A percentile compares a stretch with the other conserved stretches of the same genome.
Conservation (phyloP, 30 jellyfish, hydroid and myxozoan genomes). For the Hydra vulgaris region DNA sequence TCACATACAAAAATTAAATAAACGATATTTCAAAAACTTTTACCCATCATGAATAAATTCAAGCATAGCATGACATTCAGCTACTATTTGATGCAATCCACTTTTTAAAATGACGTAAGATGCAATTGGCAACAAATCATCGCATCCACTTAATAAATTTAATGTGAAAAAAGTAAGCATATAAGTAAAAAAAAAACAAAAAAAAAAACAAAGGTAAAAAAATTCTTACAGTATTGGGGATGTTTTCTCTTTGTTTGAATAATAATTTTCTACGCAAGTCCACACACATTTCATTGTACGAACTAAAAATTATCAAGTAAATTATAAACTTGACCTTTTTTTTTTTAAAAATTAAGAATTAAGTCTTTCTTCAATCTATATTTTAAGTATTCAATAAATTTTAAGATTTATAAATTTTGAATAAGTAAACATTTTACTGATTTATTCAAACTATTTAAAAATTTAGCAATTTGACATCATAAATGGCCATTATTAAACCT, state of each 20-base stretch:
- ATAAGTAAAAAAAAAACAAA: background rate
- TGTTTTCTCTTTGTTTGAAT: slow-evolving; percentile 32
- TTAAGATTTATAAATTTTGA: too few species aligned
- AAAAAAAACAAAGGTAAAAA: background rate
- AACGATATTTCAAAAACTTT: background rate
- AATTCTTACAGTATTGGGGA: slow-evolving; percentile 33
- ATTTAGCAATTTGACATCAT: too few species aligned
- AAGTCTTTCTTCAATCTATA: too few species aligned
- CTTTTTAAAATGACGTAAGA: slow-evolving; percentile 67
- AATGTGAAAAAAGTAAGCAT: background rate
- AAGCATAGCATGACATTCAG: slow-evolving; percentile 90
- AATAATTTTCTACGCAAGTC: slow-evolving; percentile 47
- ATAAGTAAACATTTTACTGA: too few species aligned
- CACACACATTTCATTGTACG: slow-evolving; percentile 48
- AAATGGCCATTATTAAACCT: too few species aligned
- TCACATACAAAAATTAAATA: background rate
- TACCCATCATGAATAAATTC: slow-evolving; percentile 86
- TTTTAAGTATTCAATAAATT: too few species aligned
- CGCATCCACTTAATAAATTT: slow-evolving; percentile 68
- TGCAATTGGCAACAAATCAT: slow-evolving; percentile 64
- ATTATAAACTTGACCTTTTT: too few species aligned
- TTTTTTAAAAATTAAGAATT: too few species aligned
- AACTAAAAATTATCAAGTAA: slow-evolving; percentile 24
- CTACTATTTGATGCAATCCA: slow-evolving; percentile 62
- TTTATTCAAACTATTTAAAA: too few species aligned